Evolutionary conservation across 2,113 vertebrate species (phyloP), one percentile per base, ranked within the genome.

Genomic region (Pheucticus melanocephalus): DNA sequence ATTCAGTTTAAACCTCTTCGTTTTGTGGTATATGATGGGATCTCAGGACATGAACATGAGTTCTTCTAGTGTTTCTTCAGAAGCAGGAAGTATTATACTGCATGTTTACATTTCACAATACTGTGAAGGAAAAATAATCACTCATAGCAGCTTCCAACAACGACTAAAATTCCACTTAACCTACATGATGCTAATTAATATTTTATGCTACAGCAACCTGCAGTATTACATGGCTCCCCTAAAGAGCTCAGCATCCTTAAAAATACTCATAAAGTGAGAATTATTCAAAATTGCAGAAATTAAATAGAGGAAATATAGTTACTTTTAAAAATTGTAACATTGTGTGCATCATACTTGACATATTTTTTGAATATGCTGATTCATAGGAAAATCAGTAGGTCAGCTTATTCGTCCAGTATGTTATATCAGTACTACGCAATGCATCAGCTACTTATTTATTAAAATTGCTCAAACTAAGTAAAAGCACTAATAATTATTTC

Each of bases 391-490:
- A 61, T 70, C 51, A 68, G 44, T 70, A 91, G 44, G 18, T 86
- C 68, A 93, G 88, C 27, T 80, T 45, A 72, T 48, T 70, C 30
- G 2, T 25, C 37, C 64, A 82, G 23, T 2, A 63, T 69, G n/a
- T 57, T 40, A 4, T 30, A 91, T 61, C 63, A 80, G 53, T 45
- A 65, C 9, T 33, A 27, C 4, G 37, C n/a, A 91, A 77, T 66
- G 24, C n/a, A 82, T 82, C 60, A 88, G 78, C 54, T 69, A 86
- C 37, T 33, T 65, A 53, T 73, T 45, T 73, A 57, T 91, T 89
- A 87, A 83, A 93, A 78, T 69, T n/a, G 88, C 51, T 93, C 89
- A 94, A 76, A 61, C 37, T 91, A 70, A 86, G 60, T 69, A 96
- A 96, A 91, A 92, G 47, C 6, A 48, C 19, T 3, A 11, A 47